A percentile compares a stretch with the other conserved stretches of the same genome.
Conservation (phyloP, 2,797 vertebrate genomes). For the Amniataba percoides region DNA sequence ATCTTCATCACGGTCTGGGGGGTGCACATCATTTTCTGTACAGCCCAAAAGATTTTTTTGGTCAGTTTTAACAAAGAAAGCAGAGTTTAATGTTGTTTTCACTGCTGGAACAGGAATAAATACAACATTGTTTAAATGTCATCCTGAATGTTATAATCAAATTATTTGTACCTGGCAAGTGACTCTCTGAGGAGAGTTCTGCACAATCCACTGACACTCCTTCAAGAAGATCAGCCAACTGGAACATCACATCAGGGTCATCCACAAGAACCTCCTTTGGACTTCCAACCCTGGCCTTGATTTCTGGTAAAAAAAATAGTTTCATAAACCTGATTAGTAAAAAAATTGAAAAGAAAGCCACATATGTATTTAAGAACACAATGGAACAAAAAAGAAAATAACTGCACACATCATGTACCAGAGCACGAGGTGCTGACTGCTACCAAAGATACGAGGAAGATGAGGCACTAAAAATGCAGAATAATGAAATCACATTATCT, state of each 20-base stretch:
- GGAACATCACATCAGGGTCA: conserved; percentile 84
- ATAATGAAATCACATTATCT: neutral
- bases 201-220: conserved; percentile 85
- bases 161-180: conserved; percentile 81
- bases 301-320: conserved; percentile 69
- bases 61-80: conserved; percentile 16
- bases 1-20: conserved; percentile 40
- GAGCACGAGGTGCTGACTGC: neutral
- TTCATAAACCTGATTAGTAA: neutral
- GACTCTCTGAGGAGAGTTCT: conserved; percentile 67
- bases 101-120: neutral
- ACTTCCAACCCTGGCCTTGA: conserved; percentile 79
- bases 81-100: neutral
- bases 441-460: too few relatives aligned
- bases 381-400: neutral
- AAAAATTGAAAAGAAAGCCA: neutral
- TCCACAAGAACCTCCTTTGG: conserved; percentile 83
- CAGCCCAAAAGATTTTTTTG: conserved; percentile 24
- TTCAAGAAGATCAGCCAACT: conserved; percentile 83
- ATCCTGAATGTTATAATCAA: neutral
- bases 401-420: neutral
- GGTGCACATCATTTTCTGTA: conserved; percentile 54
- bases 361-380: neutral
- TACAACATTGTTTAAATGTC: neutral
- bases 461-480: neutral